These are phyloP conservation scores for Rugalucina vietnamica DNA, from an alignment of 2,888 invertebrate genomes.

Conservation along the genomic window DNA sequence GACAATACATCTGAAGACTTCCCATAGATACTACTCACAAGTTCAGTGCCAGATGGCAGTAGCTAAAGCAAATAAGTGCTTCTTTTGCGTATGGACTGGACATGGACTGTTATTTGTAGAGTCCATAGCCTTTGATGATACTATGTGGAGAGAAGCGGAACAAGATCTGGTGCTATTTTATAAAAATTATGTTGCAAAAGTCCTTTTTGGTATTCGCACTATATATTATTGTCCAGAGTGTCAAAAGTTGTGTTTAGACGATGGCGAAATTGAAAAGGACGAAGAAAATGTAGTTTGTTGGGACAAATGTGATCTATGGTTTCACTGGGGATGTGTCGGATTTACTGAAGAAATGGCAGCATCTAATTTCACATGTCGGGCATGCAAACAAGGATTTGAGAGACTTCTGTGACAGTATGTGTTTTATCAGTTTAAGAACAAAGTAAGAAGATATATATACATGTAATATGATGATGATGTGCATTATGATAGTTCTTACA, in stretches of 20 bases:
- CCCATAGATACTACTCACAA: background rate
- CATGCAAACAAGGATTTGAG: background rate
- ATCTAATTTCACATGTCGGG: background rate
- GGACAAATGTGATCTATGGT: background rate
- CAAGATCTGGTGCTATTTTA: background rate
- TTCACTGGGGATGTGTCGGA: background rate
- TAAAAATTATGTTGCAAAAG: background rate
- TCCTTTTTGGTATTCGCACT: background rate
- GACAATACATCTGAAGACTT: background rate
- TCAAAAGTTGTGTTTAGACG: background rate
- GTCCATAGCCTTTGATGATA: background rate
- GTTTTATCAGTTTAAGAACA: too few species aligned
- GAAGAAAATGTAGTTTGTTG: background rate
- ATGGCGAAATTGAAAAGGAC: background rate
- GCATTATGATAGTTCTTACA: too few species aligned
- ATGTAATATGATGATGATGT: too few species aligned
- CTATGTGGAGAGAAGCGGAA: background rate
- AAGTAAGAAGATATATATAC: too few species aligned
- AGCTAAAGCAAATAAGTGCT: background rate
- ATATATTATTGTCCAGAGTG: background rate
- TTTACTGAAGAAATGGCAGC: background rate
- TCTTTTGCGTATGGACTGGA: background rate
- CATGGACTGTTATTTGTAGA: background rate
- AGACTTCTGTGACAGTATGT: background rate
- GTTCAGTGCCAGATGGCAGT: slow-evolving; percentile 4